phyloP scores from a whole-genome alignment of 2,797 vertebrate genomes.

The Masticophis lateralis region DNA sequence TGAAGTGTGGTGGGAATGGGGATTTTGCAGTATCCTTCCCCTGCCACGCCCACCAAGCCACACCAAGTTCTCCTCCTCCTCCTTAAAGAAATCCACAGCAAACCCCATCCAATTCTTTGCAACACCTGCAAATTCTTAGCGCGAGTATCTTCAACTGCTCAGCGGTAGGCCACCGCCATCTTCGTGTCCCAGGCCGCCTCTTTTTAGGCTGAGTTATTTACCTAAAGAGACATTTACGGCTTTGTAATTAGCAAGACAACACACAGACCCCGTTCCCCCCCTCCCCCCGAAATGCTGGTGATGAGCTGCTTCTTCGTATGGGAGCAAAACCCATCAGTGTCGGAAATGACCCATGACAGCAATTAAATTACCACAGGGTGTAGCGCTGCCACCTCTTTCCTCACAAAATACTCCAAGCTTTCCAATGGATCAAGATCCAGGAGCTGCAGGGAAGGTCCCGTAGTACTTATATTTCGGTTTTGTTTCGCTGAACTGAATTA shows the following conservation, averaged over 20 bases:
- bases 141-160: not conserved
- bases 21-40: too few species aligned
- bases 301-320: slow-evolving; percentile 15
- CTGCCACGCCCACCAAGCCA: too few species aligned
- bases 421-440: slow-evolving; percentile 18
- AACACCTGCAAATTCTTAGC: not conserved
- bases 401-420: not conserved
- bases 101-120: not conserved
- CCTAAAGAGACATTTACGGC: slow-evolving; percentile 47
- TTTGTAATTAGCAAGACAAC: slow-evolving; percentile 54
- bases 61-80: not conserved
- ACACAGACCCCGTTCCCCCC: not conserved
- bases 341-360: slow-evolving; percentile 64
- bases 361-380: slow-evolving; percentile 55
- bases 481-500: slow-evolving; percentile 48
- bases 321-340: slow-evolving; percentile 53
- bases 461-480: slow-evolving; percentile 57
- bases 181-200: slow-evolving; percentile 8
- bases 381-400: not conserved
- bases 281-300: slow-evolving; percentile 21
- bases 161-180: not conserved
- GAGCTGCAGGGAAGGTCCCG: slow-evolving; percentile 21
- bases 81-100: not conserved
- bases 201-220: slow-evolving; percentile 56
- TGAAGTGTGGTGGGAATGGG: too few species aligned